Conservation (phyloP, 2,888 invertebrate genomes). For the Cantharis flavilabris region DNA sequence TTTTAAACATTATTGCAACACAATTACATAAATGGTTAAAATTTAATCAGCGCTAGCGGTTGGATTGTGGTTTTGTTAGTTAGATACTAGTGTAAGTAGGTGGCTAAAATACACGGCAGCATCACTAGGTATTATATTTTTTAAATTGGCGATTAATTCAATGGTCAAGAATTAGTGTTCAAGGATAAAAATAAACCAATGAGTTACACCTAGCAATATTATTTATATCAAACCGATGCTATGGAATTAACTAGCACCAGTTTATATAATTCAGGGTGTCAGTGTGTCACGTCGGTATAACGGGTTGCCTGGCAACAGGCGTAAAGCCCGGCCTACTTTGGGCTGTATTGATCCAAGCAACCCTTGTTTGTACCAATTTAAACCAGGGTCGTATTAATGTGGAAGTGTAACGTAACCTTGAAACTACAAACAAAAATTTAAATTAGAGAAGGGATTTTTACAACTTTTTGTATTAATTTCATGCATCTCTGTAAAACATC, state of each 20-base stretch:
- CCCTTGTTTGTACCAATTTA: conserved; percentile 42
- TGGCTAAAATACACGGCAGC: background rate
- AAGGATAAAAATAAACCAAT: background rate
- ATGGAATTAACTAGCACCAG: background rate
- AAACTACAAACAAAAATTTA: conserved; percentile 2
- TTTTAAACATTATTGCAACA: background rate
- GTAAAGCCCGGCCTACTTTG: conserved; percentile 55
- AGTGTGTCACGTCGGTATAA: conserved; percentile 55
- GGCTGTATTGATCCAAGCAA: conserved; percentile 53
- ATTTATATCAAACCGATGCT: background rate
- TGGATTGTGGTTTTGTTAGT: background rate
- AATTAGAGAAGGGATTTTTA: background rate
- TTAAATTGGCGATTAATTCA: background rate
- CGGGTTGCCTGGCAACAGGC: conserved; percentile 54
- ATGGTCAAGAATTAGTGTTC: background rate
- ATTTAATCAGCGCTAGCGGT: background rate
- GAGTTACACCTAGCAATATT: background rate
- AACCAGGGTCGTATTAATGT: conserved; percentile 41
- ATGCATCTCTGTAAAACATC: background rate
- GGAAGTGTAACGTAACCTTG: conserved; percentile 26
- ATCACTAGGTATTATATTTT: background rate
- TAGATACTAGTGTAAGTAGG: background rate
- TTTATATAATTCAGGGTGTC: conserved; percentile 53
- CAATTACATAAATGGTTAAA: background rate
- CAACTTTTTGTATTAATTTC: background rate